Evolutionary conservation across 2,797 vertebrate genomes (phyloP), one percentile per base, ranked within the genome.

Genomic region (Clarias fuscus): DNA sequence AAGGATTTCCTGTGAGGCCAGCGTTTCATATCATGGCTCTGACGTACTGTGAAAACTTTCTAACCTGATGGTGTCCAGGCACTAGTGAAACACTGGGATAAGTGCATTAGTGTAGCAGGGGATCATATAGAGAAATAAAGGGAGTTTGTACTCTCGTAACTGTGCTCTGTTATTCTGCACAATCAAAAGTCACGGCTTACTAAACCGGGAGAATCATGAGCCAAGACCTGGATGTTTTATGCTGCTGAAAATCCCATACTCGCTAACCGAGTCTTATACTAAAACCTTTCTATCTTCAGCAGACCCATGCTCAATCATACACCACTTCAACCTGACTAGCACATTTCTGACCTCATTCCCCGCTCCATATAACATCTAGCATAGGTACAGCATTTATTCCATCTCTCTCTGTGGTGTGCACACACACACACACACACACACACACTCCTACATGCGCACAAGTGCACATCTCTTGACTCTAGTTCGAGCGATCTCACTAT

Each of bases 381-480:
- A 61, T 75, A 88, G 53, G 85, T 73, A 84, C 89, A 70, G 56
- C 20, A 68, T 61, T 72, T 59, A 83, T 72, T 83, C 82, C 22
- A 40, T 56, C 82, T 83, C 33, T 27, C 22, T 61, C 40, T 24
- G 7, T 71, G 7, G 27, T 40, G 30, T 13, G 11, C 37, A 37
- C 37, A 37, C 4, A 37, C 37, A 33, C 33, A 33, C 33, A 33
- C 33, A 33, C 33, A 33, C 33, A 33, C 33, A 37, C 37, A 37
- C 37, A 37, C 37, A 37, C 37, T 1, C 37, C 79, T 82, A 62
- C 84, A 87, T 85, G 65, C 84, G n/a, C n/a, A n/a, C n/a, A 89
- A 87, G 90, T 89, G 88, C 83, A 88, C 84, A 86, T 87, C 84
- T 82, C 82, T 85, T 64, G 90, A 90, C 68, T 75, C 70, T 84